Evolutionary conservation across 92 coral and sea anemone species (phyloP).

Genomic region (Epizoanthus illoricatus): DNA sequence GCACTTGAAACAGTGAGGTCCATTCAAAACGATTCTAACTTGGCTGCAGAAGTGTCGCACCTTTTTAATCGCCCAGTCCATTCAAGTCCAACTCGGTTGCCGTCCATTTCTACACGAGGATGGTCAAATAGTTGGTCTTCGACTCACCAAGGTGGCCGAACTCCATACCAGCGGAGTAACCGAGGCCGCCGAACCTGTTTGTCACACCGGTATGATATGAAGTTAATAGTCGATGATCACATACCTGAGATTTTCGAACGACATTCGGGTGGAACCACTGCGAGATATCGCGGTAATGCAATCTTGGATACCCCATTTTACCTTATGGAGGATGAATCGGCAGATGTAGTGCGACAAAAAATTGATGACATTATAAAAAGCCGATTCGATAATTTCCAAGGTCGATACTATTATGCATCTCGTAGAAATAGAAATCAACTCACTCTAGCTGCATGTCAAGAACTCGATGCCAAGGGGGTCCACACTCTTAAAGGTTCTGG

Average conservation of each 20-base stretch:
- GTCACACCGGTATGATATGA: slow-evolving; percentile 14
- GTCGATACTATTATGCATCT: slow-evolving; percentile 5
- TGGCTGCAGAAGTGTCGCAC: too few species aligned
- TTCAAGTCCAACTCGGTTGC: too few species aligned
- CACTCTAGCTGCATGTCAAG: slow-evolving; percentile 6
- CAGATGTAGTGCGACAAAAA: neutral
- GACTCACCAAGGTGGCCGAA: too few species aligned
- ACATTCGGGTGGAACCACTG: neutral
- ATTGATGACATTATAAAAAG: slow-evolving; percentile 1
- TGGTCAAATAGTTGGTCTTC: too few species aligned
- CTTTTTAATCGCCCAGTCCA: too few species aligned
- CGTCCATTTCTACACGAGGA: too few species aligned
- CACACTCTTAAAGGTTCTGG: slow-evolving; percentile 39
- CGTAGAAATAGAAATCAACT: slow-evolving; percentile 10
- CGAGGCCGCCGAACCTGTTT: neutral
- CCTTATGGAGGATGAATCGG: slow-evolving; percentile 19
- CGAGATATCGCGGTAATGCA: slow-evolving; percentile 30
- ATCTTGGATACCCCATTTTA: slow-evolving; percentile 26
- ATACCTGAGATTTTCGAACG: slow-evolving; percentile 1
- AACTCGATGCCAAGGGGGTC: slow-evolving; percentile 31
- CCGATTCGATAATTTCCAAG: neutral
- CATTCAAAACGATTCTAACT: too few species aligned
- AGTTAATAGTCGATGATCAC: neutral
- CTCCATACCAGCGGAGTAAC: neutral
- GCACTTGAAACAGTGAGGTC: too few species aligned